phyloP scores from a whole-genome alignment of 2,113 vertebrate species.

The Tupaia tana region DNA sequence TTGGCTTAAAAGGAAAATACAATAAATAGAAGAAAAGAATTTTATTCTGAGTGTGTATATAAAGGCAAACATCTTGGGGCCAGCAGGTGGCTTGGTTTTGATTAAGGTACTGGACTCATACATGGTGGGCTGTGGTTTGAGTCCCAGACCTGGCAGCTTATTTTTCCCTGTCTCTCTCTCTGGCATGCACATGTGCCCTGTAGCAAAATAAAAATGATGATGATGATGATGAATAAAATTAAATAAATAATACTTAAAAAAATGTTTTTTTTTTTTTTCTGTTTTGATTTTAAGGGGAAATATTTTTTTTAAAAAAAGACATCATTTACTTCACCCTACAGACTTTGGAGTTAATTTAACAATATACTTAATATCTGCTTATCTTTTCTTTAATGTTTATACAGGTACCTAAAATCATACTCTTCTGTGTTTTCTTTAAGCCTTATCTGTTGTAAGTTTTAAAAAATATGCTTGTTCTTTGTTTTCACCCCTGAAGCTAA shows the following conservation, averaged over 20 bases:
- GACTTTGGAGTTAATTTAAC: conserved; percentile 52
- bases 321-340: conserved; percentile 33
- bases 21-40: conserved; percentile 43
- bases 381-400: conserved; percentile 58
- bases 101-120: too few species aligned
- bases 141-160: too few species aligned
- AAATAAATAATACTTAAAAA: too few species aligned
- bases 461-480: background rate
- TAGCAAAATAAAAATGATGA: too few species aligned
- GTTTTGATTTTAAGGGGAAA: conserved; percentile 33
- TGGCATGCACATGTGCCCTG: too few species aligned
- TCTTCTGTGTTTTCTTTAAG: conserved; percentile 23
- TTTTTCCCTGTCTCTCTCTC: too few species aligned
- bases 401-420: background rate
- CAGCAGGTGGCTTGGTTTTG: too few species aligned
- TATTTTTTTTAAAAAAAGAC: background rate
- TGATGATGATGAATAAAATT: too few species aligned
- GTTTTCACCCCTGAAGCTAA: conserved; percentile 17
- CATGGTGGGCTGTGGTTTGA: too few species aligned
- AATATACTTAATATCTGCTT: conserved; percentile 34
- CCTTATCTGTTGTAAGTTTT: background rate
- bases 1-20: conserved; percentile 50
- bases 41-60: conserved; percentile 56
- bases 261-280: conserved; percentile 68
- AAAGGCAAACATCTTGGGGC: conserved; percentile 8